Conservation (phyloP, 1,140 invertebrate species). For the Proales similis region DNA sequence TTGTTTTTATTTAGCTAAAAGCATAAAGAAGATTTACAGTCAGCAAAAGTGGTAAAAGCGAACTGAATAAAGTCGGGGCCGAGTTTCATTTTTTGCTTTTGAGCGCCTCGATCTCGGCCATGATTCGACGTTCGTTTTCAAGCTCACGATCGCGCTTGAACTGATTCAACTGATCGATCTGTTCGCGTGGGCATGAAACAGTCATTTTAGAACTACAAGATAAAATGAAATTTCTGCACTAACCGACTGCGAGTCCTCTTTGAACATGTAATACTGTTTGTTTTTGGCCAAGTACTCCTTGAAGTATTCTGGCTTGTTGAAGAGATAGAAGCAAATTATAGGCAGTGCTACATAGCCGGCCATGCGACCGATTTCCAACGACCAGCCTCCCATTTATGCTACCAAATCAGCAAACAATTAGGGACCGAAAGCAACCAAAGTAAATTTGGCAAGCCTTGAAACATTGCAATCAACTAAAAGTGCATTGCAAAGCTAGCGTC, state of each 20-base stretch:
- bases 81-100: slow-evolving; percentile 30
- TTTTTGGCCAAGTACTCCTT: slow-evolving; percentile 29
- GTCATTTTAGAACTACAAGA: background rate
- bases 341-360: slow-evolving; percentile 21
- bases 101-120: slow-evolving; percentile 34
- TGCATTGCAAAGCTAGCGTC: too few relatives aligned
- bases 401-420: too few relatives aligned
- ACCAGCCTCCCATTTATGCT: slow-evolving; percentile 34
- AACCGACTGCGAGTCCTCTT: slow-evolving; percentile 27
- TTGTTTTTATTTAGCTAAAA: background rate
- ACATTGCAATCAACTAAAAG: too few relatives aligned
- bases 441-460: too few relatives aligned
- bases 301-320: slow-evolving; percentile 38
- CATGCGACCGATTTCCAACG: slow-evolving; percentile 36
- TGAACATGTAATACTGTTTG: slow-evolving; percentile 28
- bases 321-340: slow-evolving; percentile 36
- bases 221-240: slow-evolving; percentile 3
- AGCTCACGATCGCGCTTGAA: slow-evolving; percentile 24
- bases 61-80: background rate
- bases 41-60: background rate
- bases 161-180: slow-evolving; percentile 26
- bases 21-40: background rate
- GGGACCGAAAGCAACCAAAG: too few relatives aligned
- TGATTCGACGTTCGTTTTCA: slow-evolving; percentile 17
- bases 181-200: background rate